phyloP scores from a whole-genome alignment of 2,797 vertebrate species.

The Schizopygopsis malacanthus region DNA sequence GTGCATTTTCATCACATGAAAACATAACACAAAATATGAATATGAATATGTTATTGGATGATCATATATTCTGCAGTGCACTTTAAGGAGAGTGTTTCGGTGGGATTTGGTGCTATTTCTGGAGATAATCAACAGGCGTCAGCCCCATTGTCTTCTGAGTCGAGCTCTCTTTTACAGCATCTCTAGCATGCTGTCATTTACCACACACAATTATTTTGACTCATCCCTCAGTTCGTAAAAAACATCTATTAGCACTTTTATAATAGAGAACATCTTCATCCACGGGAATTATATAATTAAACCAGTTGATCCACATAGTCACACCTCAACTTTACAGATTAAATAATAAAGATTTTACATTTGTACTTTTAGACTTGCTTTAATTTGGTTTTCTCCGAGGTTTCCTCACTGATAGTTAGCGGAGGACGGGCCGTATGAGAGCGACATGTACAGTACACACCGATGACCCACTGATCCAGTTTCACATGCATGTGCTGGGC shows the following conservation, averaged over 20 bases:
- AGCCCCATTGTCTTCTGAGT: background rate
- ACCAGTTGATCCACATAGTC: background rate
- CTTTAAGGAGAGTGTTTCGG: background rate
- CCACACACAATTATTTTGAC: background rate
- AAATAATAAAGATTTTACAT: too few relatives aligned
- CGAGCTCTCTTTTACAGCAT: background rate
- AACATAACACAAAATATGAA: background rate
- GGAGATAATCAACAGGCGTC: background rate
- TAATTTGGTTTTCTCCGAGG: background rate
- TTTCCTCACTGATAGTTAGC: background rate
- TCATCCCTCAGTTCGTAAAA: background rate
- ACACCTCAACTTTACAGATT: background rate
- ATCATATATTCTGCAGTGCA: background rate
- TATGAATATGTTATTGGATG: background rate
- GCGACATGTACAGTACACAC: background rate
- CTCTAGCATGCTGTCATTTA: background rate
- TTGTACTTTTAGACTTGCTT: background rate
- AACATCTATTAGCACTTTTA: background rate
- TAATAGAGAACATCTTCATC: background rate
- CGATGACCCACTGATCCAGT: conserved; percentile 8
- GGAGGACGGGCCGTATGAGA: background rate
- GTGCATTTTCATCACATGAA: background rate
- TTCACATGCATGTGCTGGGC: background rate
- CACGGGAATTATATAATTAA: background rate
- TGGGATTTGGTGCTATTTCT: background rate